phyloP scores from a whole-genome alignment of 2,797 vertebrate genomes.

The Masticophis lateralis region DNA sequence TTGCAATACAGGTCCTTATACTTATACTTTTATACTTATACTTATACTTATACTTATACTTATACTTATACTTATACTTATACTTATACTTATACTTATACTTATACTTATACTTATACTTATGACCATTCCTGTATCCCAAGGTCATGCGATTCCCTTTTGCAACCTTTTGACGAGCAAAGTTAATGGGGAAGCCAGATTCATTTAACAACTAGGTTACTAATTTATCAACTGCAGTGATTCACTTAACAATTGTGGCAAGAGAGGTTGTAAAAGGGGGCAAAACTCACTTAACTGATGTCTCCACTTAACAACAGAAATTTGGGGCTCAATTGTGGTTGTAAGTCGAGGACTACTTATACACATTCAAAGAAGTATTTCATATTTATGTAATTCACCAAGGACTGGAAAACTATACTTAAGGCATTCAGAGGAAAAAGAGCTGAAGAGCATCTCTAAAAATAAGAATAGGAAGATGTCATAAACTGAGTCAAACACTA shows the following conservation, averaged over 20 bases:
- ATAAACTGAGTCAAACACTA: background rate
- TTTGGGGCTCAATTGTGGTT: background rate
- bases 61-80: too few relatives aligned
- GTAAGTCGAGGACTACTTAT: too few relatives aligned
- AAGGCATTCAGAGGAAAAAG: background rate
- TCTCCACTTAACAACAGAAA: background rate
- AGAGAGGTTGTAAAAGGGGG: background rate
- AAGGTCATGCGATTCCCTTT: too few relatives aligned
- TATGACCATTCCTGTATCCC: too few relatives aligned
- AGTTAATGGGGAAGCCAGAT: too few relatives aligned
- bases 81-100: too few relatives aligned
- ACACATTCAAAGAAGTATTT: background rate
- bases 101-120: too few relatives aligned
- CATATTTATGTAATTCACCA: background rate
- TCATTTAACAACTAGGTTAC: background rate
- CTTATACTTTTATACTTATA: too few relatives aligned
- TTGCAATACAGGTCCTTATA: background rate
- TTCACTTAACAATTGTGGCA: background rate
- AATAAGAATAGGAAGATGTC: background rate
- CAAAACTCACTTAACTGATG: background rate
- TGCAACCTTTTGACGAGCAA: too few relatives aligned
- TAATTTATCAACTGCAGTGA: background rate
- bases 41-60: too few relatives aligned
- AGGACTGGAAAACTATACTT: background rate
- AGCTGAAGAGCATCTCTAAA: background rate